Evolutionary conservation across 2,797 vertebrate genomes (phyloP).

Genomic region (Coccyzus lansbergi): DNA sequence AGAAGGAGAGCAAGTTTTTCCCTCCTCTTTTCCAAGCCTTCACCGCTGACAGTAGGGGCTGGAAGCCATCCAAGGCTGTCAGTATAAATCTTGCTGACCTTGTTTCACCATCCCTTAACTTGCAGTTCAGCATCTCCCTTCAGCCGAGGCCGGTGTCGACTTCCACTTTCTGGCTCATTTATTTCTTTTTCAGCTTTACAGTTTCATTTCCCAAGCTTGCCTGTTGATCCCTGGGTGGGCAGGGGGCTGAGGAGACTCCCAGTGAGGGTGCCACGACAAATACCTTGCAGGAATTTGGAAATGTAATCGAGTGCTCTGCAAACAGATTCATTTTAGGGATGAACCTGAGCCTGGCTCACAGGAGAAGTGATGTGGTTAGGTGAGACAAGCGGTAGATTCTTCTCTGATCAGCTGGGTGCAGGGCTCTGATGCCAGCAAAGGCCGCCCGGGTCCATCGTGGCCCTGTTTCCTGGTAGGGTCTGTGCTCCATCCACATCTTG

Average conservation of each 20-base stretch:
- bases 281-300: neutral
- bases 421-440: neutral
- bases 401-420: neutral
- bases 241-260: neutral
- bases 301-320: neutral
- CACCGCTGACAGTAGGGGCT: neutral
- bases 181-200: neutral
- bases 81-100: slow-evolving; percentile 50
- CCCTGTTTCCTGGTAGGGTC: rapidly evolving
- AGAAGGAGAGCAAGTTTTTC: slow-evolving; percentile 60
- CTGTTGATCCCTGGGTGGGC: slow-evolving; percentile 27
- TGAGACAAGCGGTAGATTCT: neutral
- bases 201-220: neutral
- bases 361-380: neutral
- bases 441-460: neutral
- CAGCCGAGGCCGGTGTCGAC: neutral
- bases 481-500: rapidly evolving
- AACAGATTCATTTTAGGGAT: neutral
- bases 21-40: slow-evolving; percentile 31
- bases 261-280: neutral
- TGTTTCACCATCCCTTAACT: slow-evolving; percentile 39
- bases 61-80: slow-evolving; percentile 32
- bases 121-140: neutral
- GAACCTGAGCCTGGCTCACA: rapidly evolving
- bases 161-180: slow-evolving; percentile 34